Conservation (phyloP, 2,797 vertebrate genomes). For the Tragopan temminckii region DNA sequence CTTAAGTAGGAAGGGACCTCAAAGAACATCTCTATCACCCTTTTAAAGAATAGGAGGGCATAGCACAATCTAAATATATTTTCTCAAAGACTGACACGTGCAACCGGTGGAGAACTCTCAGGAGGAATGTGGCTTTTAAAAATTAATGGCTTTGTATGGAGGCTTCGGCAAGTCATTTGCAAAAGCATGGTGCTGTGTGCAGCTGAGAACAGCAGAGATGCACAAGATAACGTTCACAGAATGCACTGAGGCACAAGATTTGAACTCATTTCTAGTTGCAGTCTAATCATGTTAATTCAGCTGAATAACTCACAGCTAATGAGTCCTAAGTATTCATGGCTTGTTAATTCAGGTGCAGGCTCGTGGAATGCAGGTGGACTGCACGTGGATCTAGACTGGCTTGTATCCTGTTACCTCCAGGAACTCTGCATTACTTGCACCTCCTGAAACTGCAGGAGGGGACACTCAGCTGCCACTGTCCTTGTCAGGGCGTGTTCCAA, state of each 20-base stretch:
- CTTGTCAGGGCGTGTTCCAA: neutral
- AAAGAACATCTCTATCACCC: no score
- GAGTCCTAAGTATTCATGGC: neutral
- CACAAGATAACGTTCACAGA: neutral
- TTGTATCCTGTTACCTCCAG: neutral
- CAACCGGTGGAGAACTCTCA: neutral
- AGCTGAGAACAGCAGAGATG: neutral
- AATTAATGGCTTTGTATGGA: neutral
- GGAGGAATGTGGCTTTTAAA: neutral
- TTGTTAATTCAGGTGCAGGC: neutral
- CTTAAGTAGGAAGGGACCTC: no score
- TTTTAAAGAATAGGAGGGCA: neutral
- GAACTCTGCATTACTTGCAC: neutral
- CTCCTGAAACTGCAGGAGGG: neutral
- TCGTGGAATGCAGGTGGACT: neutral
- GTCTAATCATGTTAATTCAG: neutral
- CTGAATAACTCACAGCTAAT: neutral
- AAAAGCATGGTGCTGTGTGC: neutral
- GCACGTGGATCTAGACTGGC: neutral
- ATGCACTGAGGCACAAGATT: rapidly evolving
- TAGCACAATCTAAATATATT: neutral
- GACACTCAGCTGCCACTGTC: rapidly evolving
- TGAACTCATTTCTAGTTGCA: neutral
- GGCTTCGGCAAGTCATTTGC: neutral
- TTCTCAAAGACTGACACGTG: neutral